A percentile compares a stretch with the other conserved stretches of the same genome.
Conservation (phyloP, 2,888 invertebrate species). For the Osmoderma eremita region DNA sequence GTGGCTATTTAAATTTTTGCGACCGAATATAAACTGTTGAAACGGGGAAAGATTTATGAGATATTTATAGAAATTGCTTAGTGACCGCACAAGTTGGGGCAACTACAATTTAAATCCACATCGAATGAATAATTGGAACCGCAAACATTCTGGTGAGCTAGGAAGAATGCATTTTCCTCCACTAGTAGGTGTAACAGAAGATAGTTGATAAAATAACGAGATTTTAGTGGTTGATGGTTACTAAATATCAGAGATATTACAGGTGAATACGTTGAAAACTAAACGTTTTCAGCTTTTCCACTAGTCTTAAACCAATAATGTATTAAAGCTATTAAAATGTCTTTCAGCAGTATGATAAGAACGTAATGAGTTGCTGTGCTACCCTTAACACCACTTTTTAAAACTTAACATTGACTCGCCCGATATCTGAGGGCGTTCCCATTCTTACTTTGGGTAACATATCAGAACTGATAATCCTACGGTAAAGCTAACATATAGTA, state of each 20-base stretch:
- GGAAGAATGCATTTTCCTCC: not conserved
- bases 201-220: too few relatives aligned
- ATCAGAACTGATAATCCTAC: conserved; percentile 1
- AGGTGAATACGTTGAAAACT: too few relatives aligned
- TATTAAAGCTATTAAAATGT: too few relatives aligned
- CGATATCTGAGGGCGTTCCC: too few relatives aligned
- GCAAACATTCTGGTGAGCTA: not conserved
- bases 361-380: too few relatives aligned
- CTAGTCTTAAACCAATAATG: too few relatives aligned
- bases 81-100: conserved; percentile 31
- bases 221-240: too few relatives aligned
- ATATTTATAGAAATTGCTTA: conserved; percentile 42
- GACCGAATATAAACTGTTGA: conserved; percentile 36
- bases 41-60: conserved; percentile 38
- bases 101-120: conserved; percentile 23
- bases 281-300: too few relatives aligned
- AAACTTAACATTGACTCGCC: too few relatives aligned
- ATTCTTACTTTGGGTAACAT: not conserved
- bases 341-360: too few relatives aligned
- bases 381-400: too few relatives aligned
- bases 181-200: not conserved
- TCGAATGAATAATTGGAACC: conserved; percentile 1
- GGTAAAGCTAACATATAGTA: conserved; percentile 7
- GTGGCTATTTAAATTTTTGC: conserved; percentile 40
- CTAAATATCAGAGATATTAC: too few relatives aligned